A percentile compares a stretch with the other conserved stretches of the same genome.
Conservation (phyloP, 2,113 vertebrate species). For the Osmerus mordax region DNA sequence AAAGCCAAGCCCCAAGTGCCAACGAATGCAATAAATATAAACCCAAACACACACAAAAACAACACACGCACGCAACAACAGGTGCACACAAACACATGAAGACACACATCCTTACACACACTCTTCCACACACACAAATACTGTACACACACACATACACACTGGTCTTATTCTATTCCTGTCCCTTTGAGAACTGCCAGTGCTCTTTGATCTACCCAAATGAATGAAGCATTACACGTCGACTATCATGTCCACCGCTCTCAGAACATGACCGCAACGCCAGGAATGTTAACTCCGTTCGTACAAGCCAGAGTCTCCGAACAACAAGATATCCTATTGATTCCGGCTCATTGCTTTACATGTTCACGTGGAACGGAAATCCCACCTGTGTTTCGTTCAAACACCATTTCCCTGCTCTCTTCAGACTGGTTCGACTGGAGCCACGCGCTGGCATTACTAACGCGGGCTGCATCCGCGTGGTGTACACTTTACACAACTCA, state of each 20-base stretch:
- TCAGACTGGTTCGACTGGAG: no score
- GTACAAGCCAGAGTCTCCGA: conserved; percentile 31
- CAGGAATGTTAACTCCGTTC: conserved; percentile 55
- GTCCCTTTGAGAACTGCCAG: conserved; percentile 40
- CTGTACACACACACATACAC: conserved; percentile 12
- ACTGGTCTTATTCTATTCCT: conserved; percentile 30
- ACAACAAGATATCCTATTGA: conserved; percentile 58
- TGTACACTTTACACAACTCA: no score
- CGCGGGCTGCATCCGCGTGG: no score
- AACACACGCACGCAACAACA: neutral
- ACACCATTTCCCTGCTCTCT: neutral
- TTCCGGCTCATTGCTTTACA: conserved; percentile 44
- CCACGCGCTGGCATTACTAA: no score
- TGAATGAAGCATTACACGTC: conserved; percentile 46
- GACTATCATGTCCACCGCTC: conserved; percentile 27
- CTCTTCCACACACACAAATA: conserved; percentile 9
- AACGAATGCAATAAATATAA: no score
- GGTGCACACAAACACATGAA: conserved; percentile 12
- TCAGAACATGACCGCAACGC: conserved; percentile 28
- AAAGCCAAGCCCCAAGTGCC: no score
- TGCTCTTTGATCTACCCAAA: conserved; percentile 63
- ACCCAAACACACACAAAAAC: conserved; percentile 8
- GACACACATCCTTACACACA: neutral
- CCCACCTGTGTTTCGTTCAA: conserved; percentile 12
- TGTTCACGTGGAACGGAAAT: conserved; percentile 24